phyloP scores from a whole-genome alignment of 2,888 invertebrate genomes.

The Pteria penguin region DNA sequence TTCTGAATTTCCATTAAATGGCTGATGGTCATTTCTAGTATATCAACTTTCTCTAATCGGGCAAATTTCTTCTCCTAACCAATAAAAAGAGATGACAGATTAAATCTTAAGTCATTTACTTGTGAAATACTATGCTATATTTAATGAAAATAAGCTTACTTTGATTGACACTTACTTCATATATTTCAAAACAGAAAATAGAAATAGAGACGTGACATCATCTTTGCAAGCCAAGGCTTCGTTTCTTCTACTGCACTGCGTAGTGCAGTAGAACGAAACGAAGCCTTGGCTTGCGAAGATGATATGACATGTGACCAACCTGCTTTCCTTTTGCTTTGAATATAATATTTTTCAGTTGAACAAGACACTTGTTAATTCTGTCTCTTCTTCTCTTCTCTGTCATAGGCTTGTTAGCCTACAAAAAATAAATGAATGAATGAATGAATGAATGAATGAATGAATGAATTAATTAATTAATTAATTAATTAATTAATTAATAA shows the following conservation, averaged over 20 bases:
- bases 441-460: neutral
- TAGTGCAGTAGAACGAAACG: no score
- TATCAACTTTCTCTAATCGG: constrained; percentile 18
- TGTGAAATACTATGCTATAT: no score
- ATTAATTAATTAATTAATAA: neutral
- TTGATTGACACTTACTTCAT: no score
- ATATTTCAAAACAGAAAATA: no score
- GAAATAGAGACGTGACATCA: no score
- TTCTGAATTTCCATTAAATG: constrained; percentile 18
- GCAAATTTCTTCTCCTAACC: constrained; percentile 23
- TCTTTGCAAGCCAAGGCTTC: no score
- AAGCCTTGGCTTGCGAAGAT: no score
- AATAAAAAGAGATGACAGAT: no score
- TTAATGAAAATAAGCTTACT: no score
- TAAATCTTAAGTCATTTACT: no score
- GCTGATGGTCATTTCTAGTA: constrained; percentile 16
- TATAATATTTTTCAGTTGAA: constrained; percentile 23
- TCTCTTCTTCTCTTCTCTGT: constrained; percentile 41
- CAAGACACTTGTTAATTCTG: constrained; percentile 36
- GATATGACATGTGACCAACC: no score
- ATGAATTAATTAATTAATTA: neutral
- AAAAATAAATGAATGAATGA: neutral
- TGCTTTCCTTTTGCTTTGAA: constrained; percentile 19
- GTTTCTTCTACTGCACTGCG: no score
- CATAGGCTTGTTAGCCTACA: constrained; percentile 34